These are phyloP conservation scores for Lepidurus arcticus DNA, from an alignment of 1,140 invertebrate genomes.

Conservation along the genomic window DNA sequence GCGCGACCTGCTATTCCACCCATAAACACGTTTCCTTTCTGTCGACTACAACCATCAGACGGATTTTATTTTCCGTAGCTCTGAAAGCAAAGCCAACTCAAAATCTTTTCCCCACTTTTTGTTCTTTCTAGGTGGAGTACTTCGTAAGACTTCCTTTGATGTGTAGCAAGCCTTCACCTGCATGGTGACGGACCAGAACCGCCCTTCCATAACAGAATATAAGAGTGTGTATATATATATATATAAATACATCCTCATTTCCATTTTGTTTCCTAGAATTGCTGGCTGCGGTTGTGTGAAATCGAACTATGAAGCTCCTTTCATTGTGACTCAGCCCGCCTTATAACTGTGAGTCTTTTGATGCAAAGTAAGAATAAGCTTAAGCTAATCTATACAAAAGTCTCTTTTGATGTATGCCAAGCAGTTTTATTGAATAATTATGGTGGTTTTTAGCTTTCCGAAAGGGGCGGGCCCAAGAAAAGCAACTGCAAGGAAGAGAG, in stretches of 20 bases:
- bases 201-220: neutral
- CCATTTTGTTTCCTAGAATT: neutral
- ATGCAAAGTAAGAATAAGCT: neutral
- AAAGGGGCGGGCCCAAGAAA: conserved; percentile 1
- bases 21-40: conserved; percentile 6
- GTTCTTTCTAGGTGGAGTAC: conserved; percentile 2
- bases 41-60: neutral
- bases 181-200: neutral
- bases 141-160: neutral
- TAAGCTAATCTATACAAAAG: neutral
- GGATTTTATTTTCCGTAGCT: neutral
- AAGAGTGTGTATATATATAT: neutral
- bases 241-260: neutral
- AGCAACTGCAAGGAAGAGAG: conserved; percentile 9
- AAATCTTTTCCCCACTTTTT: neutral
- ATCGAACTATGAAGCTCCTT: neutral
- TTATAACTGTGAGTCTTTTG: neutral
- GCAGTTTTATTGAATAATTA: conserved; percentile 19
- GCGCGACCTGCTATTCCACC: conserved; percentile 1
- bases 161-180: neutral
- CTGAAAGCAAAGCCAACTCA: conserved; percentile 7
- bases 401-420: conserved; percentile 16
- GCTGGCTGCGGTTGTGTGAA: neutral
- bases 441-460: neutral
- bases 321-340: conserved; percentile 13